Base-by-base conservation (phyloP, 2,113 vertebrate genomes). In the Bujurquina vittata region DNA sequence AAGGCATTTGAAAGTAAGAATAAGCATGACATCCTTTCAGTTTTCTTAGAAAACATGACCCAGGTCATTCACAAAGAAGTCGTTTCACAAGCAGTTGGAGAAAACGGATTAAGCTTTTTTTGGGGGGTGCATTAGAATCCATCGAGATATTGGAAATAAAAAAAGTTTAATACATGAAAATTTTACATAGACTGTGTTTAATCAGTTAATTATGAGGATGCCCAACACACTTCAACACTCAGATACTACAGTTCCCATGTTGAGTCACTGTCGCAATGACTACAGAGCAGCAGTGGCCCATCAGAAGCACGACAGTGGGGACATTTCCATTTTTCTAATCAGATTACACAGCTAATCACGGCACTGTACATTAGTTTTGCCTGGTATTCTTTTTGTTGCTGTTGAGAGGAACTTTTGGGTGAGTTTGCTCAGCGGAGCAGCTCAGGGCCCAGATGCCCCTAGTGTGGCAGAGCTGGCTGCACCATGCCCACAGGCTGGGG, bases 401-500 rank as follows among this genome's bases (percentile, higher is more conserved):
- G 81, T 76, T 86, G n/a, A 80, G 52, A 77, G 62, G 69, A 89
- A 90, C 81, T 86, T 94, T 85, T 59, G 90, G 91, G 84, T 14
- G 35, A 77, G 79, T 95, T 91, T 89, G 93, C 79, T 93, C 89
- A 91, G 87, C 23, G 73, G 84, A 94, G 89, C 92, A 84, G 87
- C 81, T 92, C 23, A 77, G 40, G 84, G 84, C 57, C 43, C 85
- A 89, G 87, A 83, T 89, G 84, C 79, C 91, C 81, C 80, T 72
- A 58, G 72, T 58, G 79, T 80, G 83, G 79, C 88, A 76, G 81
- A 72, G 79, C 75, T 85, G 87, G 85, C 80, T 63, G 75, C 80
- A 58, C 26, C 55, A 11, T 61, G 84, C 40, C 90, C 83, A 60
- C 15, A 75, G 88, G 90, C 85, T 63, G 73, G 79, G 79, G 82